Conservation (phyloP, 2,888 invertebrate genomes). For the Dasypolia templi region DNA sequence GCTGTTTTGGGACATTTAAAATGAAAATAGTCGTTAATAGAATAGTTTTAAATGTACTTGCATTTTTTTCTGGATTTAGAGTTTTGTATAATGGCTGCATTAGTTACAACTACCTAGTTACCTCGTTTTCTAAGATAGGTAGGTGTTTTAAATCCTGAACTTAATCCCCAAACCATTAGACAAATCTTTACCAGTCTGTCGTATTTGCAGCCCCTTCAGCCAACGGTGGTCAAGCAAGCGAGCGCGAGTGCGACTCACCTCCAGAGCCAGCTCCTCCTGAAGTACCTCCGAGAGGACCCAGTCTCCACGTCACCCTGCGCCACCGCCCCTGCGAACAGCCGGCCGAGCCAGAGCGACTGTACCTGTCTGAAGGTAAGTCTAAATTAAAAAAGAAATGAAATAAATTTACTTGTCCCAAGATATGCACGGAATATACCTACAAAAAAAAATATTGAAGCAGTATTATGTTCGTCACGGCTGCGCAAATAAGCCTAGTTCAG, state of each 20-base stretch:
- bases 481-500: not conserved
- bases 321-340: constrained; percentile 88
- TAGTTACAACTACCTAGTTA: not conserved
- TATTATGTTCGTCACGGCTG: not conserved
- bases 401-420: not conserved
- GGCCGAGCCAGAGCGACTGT: constrained; percentile 86
- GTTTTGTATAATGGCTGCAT: not conserved
- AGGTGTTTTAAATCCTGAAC: not conserved
- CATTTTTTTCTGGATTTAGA: not conserved
- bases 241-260: constrained; percentile 93
- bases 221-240: constrained; percentile 83
- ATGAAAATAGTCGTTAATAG: not conserved
- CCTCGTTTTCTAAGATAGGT: not conserved
- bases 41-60: not conserved
- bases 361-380: constrained; percentile 85
- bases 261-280: constrained; percentile 96
- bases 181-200: not conserved
- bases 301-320: constrained; percentile 92
- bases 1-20: not conserved
- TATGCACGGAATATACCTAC: not conserved
- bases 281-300: constrained; percentile 96
- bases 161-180: not conserved
- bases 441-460: not conserved
- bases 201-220: constrained; percentile 58
- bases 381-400: not conserved